Evolutionary conservation across 23 tunicate species (phyloP), one percentile per base, ranked within the genome.

Genomic region (Phallusia fumigata): DNA sequence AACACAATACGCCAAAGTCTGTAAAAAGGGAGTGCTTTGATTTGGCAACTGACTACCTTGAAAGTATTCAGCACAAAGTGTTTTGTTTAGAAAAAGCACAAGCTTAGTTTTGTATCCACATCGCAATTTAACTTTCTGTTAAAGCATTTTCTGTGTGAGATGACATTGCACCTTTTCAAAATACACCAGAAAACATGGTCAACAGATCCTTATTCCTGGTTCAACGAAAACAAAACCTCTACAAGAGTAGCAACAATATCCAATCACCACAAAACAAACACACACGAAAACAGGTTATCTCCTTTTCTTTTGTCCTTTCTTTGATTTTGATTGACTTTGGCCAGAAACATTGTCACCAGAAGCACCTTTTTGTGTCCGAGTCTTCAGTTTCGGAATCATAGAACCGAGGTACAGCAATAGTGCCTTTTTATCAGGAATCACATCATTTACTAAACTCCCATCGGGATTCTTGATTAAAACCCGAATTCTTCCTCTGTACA

Each of bases 351-450:
- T 34, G 30, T 52, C 69, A 18, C 84, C 95, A 0, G 74, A 51
- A 3, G 69, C 69, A 0, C 82, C 83, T 79, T 94, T 94, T 21
- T 65, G 82, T 26, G 83, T 85, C 36, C 98, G 76, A 26, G 91
- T 53, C 74, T 94, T 94, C 45, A 94, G 64, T 80, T 94, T 94
- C 8, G 98, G 98, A 33, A 94, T 94, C 98, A 89, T 94, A 53
- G 76, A 87, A 0, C 84, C 98, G 18, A 94, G 31, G 75, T 89
- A 65, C 19, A 89, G 53, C 83, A 94, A 31, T 44, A 94, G 76
- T 34, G 84, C 83, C 53, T 82, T 74, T 73, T 89, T 94, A 77
- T 85, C 47, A 0, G 86, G 82, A 79, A 89, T 82, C 30, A 35
- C 49, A 6, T 81, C 85, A 82, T 88, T 73, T 0, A 89, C 76